These are phyloP conservation scores for Polypterus senegalus DNA, from an alignment of 2,113 vertebrate species.

Conservation along the genomic window DNA sequence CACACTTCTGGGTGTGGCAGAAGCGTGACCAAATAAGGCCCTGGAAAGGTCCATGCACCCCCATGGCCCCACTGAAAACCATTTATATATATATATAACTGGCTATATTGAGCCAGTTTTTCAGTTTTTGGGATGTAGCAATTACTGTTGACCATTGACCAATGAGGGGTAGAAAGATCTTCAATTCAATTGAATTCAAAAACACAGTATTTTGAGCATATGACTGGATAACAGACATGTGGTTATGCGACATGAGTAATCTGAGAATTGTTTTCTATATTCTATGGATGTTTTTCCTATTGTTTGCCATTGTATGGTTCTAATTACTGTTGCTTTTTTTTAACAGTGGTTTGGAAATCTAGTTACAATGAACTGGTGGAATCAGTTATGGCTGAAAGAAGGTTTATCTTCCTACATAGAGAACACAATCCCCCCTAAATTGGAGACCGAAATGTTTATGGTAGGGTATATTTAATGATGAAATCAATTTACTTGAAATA, in stretches of 20 bases:
- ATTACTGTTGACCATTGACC: no score
- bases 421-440: constrained; percentile 25
- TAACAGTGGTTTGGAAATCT: constrained; percentile 70
- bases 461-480: constrained; percentile 29
- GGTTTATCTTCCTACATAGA: constrained; percentile 59
- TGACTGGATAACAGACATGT: no score
- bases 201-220: constrained; percentile 4
- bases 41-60: no score
- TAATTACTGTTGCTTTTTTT: background rate
- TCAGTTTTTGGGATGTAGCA: no score
- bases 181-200: constrained; percentile 12
- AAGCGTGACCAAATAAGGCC: no score
- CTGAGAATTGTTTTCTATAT: constrained; percentile 13
- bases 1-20: no score
- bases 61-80: no score
- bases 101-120: no score
- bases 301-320: background rate
- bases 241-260: constrained; percentile 15
- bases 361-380: constrained; percentile 71
- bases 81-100: no score
- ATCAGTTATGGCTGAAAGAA: constrained; percentile 65
- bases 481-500: no score
- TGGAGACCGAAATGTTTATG: constrained; percentile 33
- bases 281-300: constrained; percentile 13
- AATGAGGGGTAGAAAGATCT: background rate